Evolutionary conservation across 2,797 vertebrate genomes (phyloP), one percentile per base, ranked within the genome.

Genomic region (Varecia variegata): DNA sequence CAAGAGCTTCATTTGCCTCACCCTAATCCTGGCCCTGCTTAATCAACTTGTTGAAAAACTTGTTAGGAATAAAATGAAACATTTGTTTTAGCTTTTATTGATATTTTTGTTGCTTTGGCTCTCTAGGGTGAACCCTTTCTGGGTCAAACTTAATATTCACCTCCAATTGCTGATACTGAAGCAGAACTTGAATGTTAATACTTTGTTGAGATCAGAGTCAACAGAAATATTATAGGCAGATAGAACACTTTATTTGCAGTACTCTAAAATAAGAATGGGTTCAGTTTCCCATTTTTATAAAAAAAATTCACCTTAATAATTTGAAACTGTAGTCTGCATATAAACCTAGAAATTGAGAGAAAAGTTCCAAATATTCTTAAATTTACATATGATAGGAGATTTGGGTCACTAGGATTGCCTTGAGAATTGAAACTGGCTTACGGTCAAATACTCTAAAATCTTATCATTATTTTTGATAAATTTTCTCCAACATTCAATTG

Each of bases 111-210:
- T 91, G 38, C 50, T n/a, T 70, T 79, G 81, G 25, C 40, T 83
- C 23, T 95, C 56, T 62, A 50, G 12, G 21, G 35, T 79, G 43
- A 89, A 93, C 83, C 4, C 30, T 93, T 93, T 91, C 54, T 71
- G 14, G 11, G 88, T 85, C 32, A 93, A 85, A 82, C 8, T 77
- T 93, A 94, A 82, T 73, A 65, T 62, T 94, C 43, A 95, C 60
- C 17, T 18, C 25, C 35, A 86, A 43, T 86, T 88, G 85, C 52
- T 88, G 23, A 71, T 70, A 20, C 8, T 77, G 7, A 90, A 30
- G 32, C 2, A 82, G 38, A 92, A 79, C 25, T 23, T 91, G 30
- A 23, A 68, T 82, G 58, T 50, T 79, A 88, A 95, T 32, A 56
- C 27, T 4, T 52, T 60, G 35, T 20, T 65, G 88, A 95, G 40